These are phyloP conservation scores for Sarcoramphus papa DNA, from an alignment of 2,797 vertebrate genomes.

Conservation along the genomic window DNA sequence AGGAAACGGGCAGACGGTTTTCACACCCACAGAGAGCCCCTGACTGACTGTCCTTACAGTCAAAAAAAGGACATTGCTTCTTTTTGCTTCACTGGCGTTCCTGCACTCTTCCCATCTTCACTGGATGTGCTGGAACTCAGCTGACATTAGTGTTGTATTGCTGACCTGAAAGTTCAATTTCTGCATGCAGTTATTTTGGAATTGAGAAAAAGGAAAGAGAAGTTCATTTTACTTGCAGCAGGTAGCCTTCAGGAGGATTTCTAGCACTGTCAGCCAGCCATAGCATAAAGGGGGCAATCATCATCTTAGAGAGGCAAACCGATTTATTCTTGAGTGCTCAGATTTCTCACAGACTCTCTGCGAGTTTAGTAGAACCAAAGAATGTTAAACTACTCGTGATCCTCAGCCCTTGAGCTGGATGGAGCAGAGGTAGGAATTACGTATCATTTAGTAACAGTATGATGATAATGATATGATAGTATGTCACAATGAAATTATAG, in stretches of 20 bases:
- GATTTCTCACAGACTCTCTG: background rate
- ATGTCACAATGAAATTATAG: background rate
- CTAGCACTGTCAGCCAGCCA: background rate
- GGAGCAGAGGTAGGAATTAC: background rate
- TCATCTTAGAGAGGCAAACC: background rate
- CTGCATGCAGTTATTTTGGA: background rate
- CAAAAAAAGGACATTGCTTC: background rate
- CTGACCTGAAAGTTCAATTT: background rate
- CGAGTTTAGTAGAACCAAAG: background rate
- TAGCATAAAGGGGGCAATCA: background rate
- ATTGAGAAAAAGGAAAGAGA: background rate
- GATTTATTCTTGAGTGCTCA: background rate
- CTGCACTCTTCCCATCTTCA: background rate
- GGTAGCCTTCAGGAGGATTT: background rate
- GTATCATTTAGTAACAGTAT: too few species aligned
- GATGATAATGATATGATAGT: rapidly evolving
- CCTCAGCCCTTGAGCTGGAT: background rate
- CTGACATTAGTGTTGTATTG: rapidly evolving
- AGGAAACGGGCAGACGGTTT: background rate
- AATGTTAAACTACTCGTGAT: background rate
- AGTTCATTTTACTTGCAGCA: background rate
- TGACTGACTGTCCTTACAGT: background rate
- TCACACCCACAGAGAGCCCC: background rate
- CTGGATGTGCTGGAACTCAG: rapidly evolving
- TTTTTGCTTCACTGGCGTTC: background rate